These are phyloP conservation scores for Camponotus fellah DNA, from an alignment of 2,888 invertebrate genomes.

Conservation along the genomic window DNA sequence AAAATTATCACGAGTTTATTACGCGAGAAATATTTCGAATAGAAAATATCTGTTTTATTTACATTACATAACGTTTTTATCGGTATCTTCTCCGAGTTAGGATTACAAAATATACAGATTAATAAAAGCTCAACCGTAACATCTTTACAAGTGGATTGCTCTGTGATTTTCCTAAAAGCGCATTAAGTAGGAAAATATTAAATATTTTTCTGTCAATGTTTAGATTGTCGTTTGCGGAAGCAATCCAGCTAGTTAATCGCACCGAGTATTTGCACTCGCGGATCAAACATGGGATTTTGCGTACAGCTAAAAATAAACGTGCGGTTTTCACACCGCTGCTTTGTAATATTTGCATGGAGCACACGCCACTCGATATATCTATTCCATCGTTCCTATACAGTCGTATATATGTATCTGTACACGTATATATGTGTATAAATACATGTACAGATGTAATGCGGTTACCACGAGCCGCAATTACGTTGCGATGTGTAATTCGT, in stretches of 20 bases:
- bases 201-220: slow-evolving; percentile 35
- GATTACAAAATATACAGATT: background rate
- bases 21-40: background rate
- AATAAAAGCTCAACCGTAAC: background rate
- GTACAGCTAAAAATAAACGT: slow-evolving; percentile 46
- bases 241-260: slow-evolving; percentile 38
- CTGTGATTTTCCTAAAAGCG: background rate
- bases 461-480: slow-evolving; percentile 61
- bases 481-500: slow-evolving; percentile 61
- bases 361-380: slow-evolving; percentile 37
- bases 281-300: slow-evolving; percentile 45
- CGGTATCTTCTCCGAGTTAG: background rate
- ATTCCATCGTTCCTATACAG: slow-evolving; percentile 20
- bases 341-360: slow-evolving; percentile 43
- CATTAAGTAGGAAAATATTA: slow-evolving; percentile 17
- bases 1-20: background rate
- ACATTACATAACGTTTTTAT: background rate
- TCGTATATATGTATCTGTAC: background rate
- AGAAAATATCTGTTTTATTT: background rate
- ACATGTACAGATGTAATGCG: slow-evolving; percentile 1
- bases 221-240: slow-evolving; percentile 29
- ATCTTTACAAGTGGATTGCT: background rate
- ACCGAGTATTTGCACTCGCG: slow-evolving; percentile 37
- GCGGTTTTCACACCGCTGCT: slow-evolving; percentile 38
- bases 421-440: background rate